Evolutionary conservation across 2,888 invertebrate genomes (phyloP).

Genomic region (Cataglyphis rosenhaueri): DNA sequence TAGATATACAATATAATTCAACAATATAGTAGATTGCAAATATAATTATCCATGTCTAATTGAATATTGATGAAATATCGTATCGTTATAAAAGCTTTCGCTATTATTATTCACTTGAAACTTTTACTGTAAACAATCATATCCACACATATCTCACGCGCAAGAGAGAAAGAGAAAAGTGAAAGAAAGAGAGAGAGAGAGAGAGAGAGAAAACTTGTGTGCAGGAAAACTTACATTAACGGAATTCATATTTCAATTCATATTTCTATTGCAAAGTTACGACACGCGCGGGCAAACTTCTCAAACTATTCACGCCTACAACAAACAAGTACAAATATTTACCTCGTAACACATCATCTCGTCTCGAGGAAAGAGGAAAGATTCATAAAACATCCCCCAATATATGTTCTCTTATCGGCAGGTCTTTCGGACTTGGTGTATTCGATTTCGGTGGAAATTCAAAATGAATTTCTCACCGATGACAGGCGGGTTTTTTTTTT

Average conservation of each 20-base stretch:
- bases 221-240: background rate
- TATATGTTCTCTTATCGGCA: no score
- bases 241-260: constrained; percentile 5
- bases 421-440: background rate
- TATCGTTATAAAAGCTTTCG: constrained; percentile 1
- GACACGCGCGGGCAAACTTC: background rate
- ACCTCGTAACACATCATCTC: background rate
- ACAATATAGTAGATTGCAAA: background rate
- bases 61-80: constrained; percentile 7
- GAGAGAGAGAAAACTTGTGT: background rate
- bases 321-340: constrained; percentile 16
- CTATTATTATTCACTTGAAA: background rate
- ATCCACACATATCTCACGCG: background rate
- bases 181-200: background rate
- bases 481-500: background rate
- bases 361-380: background rate
- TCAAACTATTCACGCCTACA: background rate
- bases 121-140: background rate
- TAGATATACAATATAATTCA: no score
- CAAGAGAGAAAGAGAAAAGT: no score
- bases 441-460: constrained; percentile 5
- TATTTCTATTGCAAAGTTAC: constrained; percentile 10
- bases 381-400: background rate
- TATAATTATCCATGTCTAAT: background rate
- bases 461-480: constrained; percentile 12